phyloP scores from a whole-genome alignment of 2,797 vertebrate species.

The Ibycter americanus region DNA sequence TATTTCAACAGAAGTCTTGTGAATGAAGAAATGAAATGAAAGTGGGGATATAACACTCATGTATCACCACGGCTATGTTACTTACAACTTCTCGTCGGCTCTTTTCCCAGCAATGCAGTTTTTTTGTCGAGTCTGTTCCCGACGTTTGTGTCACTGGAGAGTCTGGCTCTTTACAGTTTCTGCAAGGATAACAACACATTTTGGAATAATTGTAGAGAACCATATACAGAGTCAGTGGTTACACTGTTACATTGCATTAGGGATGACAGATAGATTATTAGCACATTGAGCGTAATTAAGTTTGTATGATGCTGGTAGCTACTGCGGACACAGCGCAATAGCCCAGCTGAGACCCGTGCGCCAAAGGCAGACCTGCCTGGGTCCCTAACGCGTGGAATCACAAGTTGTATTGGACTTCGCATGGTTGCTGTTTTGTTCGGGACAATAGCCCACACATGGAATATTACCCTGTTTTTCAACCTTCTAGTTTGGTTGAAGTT shows the following conservation, averaged over 20 bases:
- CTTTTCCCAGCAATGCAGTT: neutral
- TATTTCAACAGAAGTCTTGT: neutral
- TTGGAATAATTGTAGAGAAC: neutral
- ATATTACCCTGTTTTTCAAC: neutral
- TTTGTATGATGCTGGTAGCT: neutral
- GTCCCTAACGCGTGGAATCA: neutral
- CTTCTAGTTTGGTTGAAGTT: neutral
- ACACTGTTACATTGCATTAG: neutral
- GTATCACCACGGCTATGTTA: neutral
- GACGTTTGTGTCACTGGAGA: neutral
- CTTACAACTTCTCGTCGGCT: neutral
- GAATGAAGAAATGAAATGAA: neutral
- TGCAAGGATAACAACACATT: neutral
- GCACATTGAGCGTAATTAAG: fast-evolving
- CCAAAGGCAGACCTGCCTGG: neutral
- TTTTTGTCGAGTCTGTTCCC: neutral
- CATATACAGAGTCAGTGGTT: neutral
- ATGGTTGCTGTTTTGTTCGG: neutral
- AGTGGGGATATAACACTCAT: neutral
- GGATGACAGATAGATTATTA: neutral
- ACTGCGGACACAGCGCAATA: neutral
- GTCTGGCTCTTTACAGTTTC: neutral
- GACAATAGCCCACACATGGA: neutral
- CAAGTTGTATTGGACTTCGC: neutral
- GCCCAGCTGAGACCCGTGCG: neutral